These are phyloP conservation scores for Homarus americanus DNA, from an alignment of 1,140 invertebrate species.

Conservation along the genomic window DNA sequence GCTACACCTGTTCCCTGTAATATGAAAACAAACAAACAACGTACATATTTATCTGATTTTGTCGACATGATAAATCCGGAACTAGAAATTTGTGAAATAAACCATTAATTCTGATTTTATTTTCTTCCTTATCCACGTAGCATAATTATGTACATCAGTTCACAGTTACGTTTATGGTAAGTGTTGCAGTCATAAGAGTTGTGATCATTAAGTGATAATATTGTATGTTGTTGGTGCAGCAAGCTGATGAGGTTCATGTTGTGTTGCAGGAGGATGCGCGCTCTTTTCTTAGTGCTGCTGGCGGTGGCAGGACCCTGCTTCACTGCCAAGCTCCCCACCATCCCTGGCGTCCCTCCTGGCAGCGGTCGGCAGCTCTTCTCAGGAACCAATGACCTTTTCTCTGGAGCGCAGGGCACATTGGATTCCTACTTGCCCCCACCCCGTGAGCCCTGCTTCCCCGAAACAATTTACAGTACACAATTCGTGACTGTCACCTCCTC, in stretches of 20 bases:
- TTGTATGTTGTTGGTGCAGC: not conserved
- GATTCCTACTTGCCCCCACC: slow-evolving; percentile 33
- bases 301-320: slow-evolving; percentile 34
- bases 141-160: not conserved
- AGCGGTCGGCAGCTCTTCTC: slow-evolving; percentile 50
- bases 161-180: too few species aligned
- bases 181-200: too few species aligned
- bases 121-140: not conserved
- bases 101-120: not conserved
- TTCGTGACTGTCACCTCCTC: slow-evolving; percentile 33
- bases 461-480: not conserved
- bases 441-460: not conserved
- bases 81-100: not conserved
- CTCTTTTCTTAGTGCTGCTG: slow-evolving; percentile 48
- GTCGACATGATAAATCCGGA: not conserved
- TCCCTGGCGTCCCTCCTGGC: slow-evolving; percentile 49
- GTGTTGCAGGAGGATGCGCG: slow-evolving; percentile 44
- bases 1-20: too few species aligned
- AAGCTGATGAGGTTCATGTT: not conserved
- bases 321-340: slow-evolving; percentile 59
- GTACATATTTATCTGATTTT: too few species aligned
- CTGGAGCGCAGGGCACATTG: not conserved
- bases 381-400: slow-evolving; percentile 20
- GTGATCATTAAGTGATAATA: too few species aligned
- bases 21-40: too few species aligned